Evolutionary conservation across 2,888 invertebrate species (phyloP), one percentile per base, ranked within the genome.

Genomic region (Xylota sylvarum): DNA sequence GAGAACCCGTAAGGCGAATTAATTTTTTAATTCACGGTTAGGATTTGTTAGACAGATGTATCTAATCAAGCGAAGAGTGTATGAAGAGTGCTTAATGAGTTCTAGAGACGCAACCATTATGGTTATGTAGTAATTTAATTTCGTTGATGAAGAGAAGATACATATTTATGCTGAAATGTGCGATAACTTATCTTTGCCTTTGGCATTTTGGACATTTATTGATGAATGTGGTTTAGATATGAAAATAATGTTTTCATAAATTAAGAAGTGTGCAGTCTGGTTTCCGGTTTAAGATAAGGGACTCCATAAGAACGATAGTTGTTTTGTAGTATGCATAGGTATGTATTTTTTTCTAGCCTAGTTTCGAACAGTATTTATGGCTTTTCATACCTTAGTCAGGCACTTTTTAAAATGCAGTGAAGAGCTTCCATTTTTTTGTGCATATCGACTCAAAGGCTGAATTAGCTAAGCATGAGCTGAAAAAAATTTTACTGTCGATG

Each of bases 1-100:
- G 12, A 23, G 23, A 50, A 50, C 23, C 50, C 50, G 50, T 12
- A 19, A 9, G 19, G 12, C 10, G 50, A 50, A 50, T 48, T 46
- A 48, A 48, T n/a, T 43, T n/a, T 23, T 50, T 23, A 50, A 50
- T 50, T 50, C 19, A 50, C 19, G 50, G 50, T 50, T 50, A 50
- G 43, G 14, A n/a, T 40, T n/a, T n/a, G n/a, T n/a, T 40, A 1
- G 3, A n/a, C 0, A n/a, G 3, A n/a, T 40, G n/a, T 2, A 40
- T 40, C 14, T 10, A 43, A 43, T 2, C 43, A 14, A 14, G 6
- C 4, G 14, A 43, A 43, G 43, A 6, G 43, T 43, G 43, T 4
- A 12, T 23, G 50, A 23, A 23, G 50, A 23, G 50, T 19, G 50
- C 50, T 23, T 50, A 50, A 19, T 23, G 14, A 14, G n/a, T 32